A percentile compares a stretch with the other conserved stretches of the same genome.
phyloP scores from a whole-genome alignment of 1,140 invertebrate genomes.

The Ceratosolen fusciceps region DNA sequence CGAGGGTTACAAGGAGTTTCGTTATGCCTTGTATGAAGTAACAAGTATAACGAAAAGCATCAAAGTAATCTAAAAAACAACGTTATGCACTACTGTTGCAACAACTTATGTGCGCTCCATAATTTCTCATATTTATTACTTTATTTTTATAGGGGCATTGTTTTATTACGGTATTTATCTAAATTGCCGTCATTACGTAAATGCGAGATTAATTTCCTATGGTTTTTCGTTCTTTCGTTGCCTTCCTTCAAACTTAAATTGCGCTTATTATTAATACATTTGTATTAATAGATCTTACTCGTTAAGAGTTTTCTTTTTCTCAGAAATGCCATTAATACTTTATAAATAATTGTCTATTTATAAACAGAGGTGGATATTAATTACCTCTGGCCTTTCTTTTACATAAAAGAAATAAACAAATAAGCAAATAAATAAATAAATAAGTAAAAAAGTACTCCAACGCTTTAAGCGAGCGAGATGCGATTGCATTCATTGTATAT shows the following conservation, averaged over 20 bases:
- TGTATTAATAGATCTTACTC: no score
- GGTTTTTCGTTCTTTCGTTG: neutral
- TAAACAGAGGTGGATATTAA: no score
- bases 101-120: neutral
- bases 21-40: neutral
- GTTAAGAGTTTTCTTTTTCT: no score
- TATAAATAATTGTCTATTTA: no score
- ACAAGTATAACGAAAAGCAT: neutral
- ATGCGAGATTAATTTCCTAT: neutral
- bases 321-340: no score
- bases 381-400: no score
- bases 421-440: no score
- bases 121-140: neutral
- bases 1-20: no score
- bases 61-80: neutral
- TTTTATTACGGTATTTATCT: slow-evolving; percentile 4
- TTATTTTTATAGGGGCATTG: slow-evolving; percentile 1
- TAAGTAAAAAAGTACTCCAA: no score
- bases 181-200: neutral
- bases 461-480: neutral
- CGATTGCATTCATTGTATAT: neutral
- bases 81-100: neutral
- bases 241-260: no score
- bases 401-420: no score
- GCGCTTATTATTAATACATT: no score